Conservation (phyloP, 2,113 vertebrate species). For the Tamias sibiricus region DNA sequence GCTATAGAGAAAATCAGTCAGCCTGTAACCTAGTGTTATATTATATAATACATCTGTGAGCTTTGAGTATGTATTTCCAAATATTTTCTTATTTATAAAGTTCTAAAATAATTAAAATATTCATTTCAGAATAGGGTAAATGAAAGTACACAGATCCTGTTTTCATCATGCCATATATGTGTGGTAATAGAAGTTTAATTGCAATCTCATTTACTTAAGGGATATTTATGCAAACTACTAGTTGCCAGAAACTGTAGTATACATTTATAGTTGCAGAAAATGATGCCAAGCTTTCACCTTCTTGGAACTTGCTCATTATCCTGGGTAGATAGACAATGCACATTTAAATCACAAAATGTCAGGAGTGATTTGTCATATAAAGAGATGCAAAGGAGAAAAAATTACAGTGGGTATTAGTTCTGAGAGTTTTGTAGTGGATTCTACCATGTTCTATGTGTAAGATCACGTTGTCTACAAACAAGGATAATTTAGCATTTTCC, state of each 20-base stretch:
- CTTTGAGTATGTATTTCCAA: background rate
- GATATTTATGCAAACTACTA: background rate
- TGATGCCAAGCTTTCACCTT: background rate
- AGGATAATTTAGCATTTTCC: no score
- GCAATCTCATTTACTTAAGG: background rate
- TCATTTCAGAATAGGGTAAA: background rate
- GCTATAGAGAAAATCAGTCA: background rate
- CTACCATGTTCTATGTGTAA: no score
- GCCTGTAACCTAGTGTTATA: background rate
- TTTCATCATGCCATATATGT: background rate
- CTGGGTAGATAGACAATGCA: background rate
- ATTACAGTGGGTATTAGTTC: no score
- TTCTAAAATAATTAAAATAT: background rate
- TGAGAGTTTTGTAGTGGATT: no score
- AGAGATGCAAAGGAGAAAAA: background rate
- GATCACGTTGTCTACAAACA: no score
- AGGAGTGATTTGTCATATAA: background rate
- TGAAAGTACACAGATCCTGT: background rate
- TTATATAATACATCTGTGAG: background rate
- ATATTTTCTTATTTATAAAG: background rate
- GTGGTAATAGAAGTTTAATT: background rate
- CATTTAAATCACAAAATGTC: background rate
- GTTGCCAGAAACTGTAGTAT: background rate
- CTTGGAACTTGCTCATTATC: background rate
- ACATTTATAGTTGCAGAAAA: background rate